Evolutionary conservation across 2,888 invertebrate species (phyloP).

Genomic region (Nomada ruficornis): DNA sequence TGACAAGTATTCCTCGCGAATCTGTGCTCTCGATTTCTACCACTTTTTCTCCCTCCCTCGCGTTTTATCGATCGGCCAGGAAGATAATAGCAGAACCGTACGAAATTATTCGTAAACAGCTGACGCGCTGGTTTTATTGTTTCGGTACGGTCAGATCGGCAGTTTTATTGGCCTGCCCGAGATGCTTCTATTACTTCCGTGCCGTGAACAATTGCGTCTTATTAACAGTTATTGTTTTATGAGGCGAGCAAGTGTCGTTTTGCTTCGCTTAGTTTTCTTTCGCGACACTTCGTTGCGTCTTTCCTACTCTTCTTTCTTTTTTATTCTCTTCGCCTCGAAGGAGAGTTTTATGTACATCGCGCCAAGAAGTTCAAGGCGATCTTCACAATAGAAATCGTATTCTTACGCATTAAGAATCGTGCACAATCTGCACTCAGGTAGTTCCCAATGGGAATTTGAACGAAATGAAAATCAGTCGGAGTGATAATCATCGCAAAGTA

Average conservation of each 20-base stretch:
- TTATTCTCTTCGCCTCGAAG: no score
- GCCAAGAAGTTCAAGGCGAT: no score
- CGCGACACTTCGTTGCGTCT: not conserved
- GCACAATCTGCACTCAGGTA: no score
- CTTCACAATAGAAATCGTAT: no score
- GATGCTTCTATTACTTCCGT: slow-evolving; percentile 55
- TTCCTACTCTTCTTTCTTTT: not conserved
- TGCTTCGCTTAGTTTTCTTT: slow-evolving; percentile 5
- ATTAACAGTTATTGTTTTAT: slow-evolving; percentile 53
- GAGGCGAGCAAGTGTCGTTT: slow-evolving; percentile 23
- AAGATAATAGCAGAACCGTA: slow-evolving; percentile 48
- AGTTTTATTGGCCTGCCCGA: slow-evolving; percentile 40
- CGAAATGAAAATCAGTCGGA: no score
- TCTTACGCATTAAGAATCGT: no score
- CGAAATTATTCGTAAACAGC: slow-evolving; percentile 26
- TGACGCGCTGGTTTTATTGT: slow-evolving; percentile 44
- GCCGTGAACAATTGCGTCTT: slow-evolving; percentile 52
- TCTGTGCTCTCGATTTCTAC: not conserved
- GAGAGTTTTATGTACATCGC: no score
- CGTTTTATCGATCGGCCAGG: not conserved
- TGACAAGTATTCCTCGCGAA: slow-evolving; percentile 4
- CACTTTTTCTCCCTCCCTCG: no score
- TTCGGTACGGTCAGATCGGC: slow-evolving; percentile 27
- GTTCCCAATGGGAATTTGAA: no score
- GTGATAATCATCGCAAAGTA: no score